Evolutionary conservation across 2,113 vertebrate species (phyloP).

Genomic region (Pristiophorus japonicus): DNA sequence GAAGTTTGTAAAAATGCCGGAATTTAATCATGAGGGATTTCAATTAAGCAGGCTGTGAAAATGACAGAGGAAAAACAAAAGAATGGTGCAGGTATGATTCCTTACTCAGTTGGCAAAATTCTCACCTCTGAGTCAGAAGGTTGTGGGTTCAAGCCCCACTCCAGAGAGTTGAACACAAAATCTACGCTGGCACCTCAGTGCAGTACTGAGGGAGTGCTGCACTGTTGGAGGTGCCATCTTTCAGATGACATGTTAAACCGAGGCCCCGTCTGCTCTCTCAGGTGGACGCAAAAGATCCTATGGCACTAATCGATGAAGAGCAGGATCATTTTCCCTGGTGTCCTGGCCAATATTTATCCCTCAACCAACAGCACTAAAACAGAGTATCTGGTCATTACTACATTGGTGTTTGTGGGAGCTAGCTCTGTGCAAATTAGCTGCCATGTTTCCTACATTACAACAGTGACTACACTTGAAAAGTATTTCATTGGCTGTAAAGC

Average conservation of each 20-base stretch:
- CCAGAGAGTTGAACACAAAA: neutral
- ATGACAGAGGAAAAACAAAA: neutral
- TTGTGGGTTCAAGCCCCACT: neutral
- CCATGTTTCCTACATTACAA: no score
- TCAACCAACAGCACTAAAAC: no score
- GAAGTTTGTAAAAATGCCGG: neutral
- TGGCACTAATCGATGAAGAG: no score
- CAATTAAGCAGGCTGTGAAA: neutral
- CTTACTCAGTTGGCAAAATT: neutral
- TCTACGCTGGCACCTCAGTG: neutral
- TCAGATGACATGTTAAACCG: neutral
- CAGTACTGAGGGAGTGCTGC: neutral
- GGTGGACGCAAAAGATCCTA: no score
- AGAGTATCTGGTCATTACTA: no score
- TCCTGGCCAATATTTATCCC: no score
- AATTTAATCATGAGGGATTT: neutral
- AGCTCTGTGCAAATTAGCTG: no score
- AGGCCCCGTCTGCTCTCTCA: no score
- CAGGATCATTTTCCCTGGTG: no score
- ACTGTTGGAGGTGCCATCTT: neutral
- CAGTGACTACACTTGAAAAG: no score
- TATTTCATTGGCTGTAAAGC: no score
- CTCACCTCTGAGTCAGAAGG: neutral
- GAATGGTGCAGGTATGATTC: neutral
- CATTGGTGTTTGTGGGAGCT: no score